A percentile compares a stretch with the other conserved stretches of the same genome.
These are phyloP conservation scores for Vidua macroura DNA, from an alignment of 2,113 vertebrate genomes.

Conservation along the genomic window DNA sequence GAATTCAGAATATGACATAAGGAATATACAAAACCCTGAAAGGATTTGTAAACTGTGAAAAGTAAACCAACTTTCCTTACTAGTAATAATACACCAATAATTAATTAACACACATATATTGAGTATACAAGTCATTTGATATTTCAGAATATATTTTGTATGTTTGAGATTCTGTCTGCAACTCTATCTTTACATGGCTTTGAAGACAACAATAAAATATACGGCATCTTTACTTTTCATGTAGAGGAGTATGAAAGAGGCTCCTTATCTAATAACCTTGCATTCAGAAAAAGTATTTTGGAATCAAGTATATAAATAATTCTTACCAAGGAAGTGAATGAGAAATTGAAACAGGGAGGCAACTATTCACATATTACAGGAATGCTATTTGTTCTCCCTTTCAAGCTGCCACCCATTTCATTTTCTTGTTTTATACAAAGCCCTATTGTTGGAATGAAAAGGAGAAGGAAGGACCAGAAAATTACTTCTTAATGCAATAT, in stretches of 20 bases:
- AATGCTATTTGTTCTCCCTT: neutral
- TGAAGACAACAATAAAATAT: neutral
- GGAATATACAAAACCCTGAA: neutral
- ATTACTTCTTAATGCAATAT: neutral
- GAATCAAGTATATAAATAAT: neutral
- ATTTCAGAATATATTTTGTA: neutral
- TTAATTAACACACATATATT: neutral
- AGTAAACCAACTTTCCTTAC: neutral
- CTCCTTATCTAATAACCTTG: neutral
- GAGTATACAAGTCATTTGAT: neutral
- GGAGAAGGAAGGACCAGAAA: neutral
- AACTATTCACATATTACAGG: neutral
- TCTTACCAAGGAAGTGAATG: neutral
- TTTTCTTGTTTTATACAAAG: neutral
- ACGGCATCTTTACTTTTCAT: neutral
- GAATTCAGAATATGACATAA: neutral
- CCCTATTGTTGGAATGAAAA: neutral
- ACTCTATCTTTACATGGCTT: neutral
- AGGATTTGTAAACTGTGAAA: neutral
- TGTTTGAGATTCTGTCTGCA: neutral
- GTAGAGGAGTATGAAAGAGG: neutral
- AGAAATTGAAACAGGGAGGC: neutral
- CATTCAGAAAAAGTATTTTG: neutral
- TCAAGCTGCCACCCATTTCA: neutral
- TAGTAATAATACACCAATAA: neutral